These are phyloP conservation scores for Griposia aprilina DNA, from an alignment of 2,888 invertebrate species.

Conservation along the genomic window DNA sequence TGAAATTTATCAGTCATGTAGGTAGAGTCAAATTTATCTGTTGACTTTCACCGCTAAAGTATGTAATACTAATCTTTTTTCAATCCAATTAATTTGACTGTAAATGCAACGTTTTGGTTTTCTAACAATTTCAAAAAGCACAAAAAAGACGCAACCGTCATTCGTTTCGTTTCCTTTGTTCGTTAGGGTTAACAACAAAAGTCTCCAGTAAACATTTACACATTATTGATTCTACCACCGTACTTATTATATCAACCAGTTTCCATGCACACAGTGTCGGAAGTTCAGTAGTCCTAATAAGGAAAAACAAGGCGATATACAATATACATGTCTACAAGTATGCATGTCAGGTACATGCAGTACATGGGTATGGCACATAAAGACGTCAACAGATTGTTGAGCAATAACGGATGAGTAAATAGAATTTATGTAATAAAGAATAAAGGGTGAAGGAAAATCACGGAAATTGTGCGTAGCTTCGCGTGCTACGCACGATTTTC, in stretches of 20 bases:
- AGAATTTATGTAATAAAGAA: conserved; percentile 14
- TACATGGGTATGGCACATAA: conserved; percentile 36
- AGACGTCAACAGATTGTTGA: conserved; percentile 22
- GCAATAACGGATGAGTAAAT: conserved; percentile 21
- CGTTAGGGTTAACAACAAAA: background rate
- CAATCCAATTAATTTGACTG: background rate
- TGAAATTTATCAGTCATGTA: no score
- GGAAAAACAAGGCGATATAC: conserved; percentile 54
- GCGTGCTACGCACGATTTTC: background rate
- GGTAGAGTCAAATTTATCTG: background rate
- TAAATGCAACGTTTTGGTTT: background rate
- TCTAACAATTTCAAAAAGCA: background rate
- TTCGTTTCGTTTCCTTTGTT: background rate
- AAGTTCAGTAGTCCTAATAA: conserved; percentile 47
- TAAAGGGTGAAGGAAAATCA: conserved; percentile 1
- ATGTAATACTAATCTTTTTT: background rate
- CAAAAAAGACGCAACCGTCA: background rate
- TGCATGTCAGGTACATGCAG: conserved; percentile 46
- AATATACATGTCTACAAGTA: conserved; percentile 16
- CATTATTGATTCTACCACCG: conserved; percentile 37
- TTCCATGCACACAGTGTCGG: conserved; percentile 49
- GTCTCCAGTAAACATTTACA: background rate
- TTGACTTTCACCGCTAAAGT: background rate
- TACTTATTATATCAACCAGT: conserved; percentile 37
- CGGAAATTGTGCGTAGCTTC: background rate